Evolutionary conservation across 2,888 invertebrate species (phyloP).

Genomic region (Mellilla xanthometata): DNA sequence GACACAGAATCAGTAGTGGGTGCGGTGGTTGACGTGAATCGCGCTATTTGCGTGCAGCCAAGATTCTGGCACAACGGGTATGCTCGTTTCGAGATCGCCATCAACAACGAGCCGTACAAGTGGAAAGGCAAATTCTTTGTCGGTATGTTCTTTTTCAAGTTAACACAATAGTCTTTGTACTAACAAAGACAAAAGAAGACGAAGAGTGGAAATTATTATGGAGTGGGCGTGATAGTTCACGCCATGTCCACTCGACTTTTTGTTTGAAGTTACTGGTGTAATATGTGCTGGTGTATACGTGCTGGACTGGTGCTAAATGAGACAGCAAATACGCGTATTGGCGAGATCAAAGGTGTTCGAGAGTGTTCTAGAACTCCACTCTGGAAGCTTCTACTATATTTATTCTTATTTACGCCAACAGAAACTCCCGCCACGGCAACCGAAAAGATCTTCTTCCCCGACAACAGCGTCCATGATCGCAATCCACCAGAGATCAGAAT

Average conservation of each 20-base stretch:
- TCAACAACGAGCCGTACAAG: conserved; percentile 91
- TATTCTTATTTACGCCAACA: conserved; percentile 49
- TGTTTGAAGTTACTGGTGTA: too few species aligned
- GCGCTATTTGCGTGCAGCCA: conserved; percentile 95
- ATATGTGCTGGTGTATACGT: too few species aligned
- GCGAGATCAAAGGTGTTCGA: too few species aligned
- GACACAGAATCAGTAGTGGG: conserved; percentile 91
- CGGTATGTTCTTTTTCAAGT: conserved; percentile 82
- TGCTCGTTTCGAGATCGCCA: conserved; percentile 92
- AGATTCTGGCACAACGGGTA: conserved; percentile 93
- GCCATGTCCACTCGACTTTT: too few species aligned
- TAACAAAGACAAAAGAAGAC: too few species aligned
- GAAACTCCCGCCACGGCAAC: conserved; percentile 95
- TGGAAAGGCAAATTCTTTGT: conserved; percentile 96
- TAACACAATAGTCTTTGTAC: too few species aligned
- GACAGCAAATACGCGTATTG: too few species aligned
- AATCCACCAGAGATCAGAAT: conserved; percentile 89
- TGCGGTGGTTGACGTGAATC: conserved; percentile 89
- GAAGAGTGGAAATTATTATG: too few species aligned
- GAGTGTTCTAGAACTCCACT: too few species aligned
- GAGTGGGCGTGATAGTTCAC: too few species aligned
- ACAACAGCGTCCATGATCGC: conserved; percentile 87
- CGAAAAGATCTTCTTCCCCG: conserved; percentile 92
- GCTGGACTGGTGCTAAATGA: too few species aligned
- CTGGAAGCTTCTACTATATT: too few species aligned